Base-by-base conservation (phyloP, 2,113 vertebrate species). In the Proteles cristata region DNA sequence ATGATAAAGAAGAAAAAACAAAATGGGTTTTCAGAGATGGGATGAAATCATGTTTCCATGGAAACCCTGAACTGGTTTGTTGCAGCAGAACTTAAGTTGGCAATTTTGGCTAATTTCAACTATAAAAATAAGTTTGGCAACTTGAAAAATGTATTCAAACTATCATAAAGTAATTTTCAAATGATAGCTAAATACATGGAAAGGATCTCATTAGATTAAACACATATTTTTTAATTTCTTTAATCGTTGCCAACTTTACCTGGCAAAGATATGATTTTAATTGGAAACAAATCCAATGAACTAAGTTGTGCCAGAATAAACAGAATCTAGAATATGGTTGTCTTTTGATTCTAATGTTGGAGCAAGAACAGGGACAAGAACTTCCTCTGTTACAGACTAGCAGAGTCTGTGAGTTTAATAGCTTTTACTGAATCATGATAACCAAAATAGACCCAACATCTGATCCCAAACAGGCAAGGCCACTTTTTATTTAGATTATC, bases 1-100 rank as follows among this genome's bases (percentile, higher is more conserved):
- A 96, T 96, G 98, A 99, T 99, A 99, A 98, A 98, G 96, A n/a
- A 96, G 89, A 96, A 98, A 97, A 97, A 97, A 98, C 87, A 98
- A 83, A 92, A 93, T 11, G 48, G 86, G 58, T 66, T 98, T 98
- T 98, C 84, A 82, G 86, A 97, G 90, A 94, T 0, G 0, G 84
- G 80, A 97, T 98, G 97, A 99, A 98, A 98, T 99, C 81, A 98
- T 97, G 88, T 98, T 98, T 98, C 96, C 76, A 98, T 87, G 94
- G 96, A 97, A 97, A 98, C 79, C 16, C 93, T 87, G 74, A 45
- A 91, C 96, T 97, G 71, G 73, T 92, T 95, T 96, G 53, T 91
- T 97, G 66, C 69, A 95, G 93, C 71, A 96, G 97, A 94, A 94
- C 11, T 94, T 95, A 94, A 96, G 80, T 90, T 97, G 97, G 95